Conservation (phyloP, 2,113 vertebrate genomes). For the Hippocampus guttulatus region DNA sequence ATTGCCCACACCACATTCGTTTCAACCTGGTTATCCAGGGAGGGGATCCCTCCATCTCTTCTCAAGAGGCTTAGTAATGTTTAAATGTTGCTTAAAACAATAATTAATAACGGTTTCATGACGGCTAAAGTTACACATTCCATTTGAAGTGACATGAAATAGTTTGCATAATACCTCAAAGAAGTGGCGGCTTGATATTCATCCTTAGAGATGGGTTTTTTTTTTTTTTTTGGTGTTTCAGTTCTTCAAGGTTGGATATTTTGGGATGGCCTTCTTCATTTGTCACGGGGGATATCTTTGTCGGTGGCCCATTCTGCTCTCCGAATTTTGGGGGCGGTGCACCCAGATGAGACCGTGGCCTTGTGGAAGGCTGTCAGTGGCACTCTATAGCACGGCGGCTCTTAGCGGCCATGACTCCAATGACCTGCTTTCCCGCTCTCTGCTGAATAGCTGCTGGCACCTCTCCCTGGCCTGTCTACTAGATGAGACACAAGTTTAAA, state of each 20-base stretch:
- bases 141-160: background rate
- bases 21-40: no score
- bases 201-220: background rate
- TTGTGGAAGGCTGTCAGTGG: slow-evolving; percentile 65
- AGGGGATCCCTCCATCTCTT: no score
- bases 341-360: slow-evolving; percentile 59
- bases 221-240: background rate
- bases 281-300: slow-evolving; percentile 31
- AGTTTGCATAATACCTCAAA: background rate
- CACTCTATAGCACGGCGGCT: slow-evolving; percentile 64
- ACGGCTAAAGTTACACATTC: background rate
- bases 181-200: background rate
- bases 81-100: no score
- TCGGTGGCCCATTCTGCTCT: slow-evolving; percentile 26
- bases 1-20: no score
- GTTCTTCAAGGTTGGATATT: slow-evolving; percentile 6
- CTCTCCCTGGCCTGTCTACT: slow-evolving; percentile 62
- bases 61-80: no score
- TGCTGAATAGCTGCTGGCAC: slow-evolving; percentile 70
- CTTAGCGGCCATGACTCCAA: slow-evolving; percentile 69
- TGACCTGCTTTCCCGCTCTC: slow-evolving; percentile 71
- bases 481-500: slow-evolving; percentile 63
- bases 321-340: slow-evolving; percentile 32
- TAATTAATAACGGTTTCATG: no score
- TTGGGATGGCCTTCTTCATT: slow-evolving; percentile 9